phyloP scores from a whole-genome alignment of 2,797 vertebrate genomes.

The Typhlichthys subterraneus region DNA sequence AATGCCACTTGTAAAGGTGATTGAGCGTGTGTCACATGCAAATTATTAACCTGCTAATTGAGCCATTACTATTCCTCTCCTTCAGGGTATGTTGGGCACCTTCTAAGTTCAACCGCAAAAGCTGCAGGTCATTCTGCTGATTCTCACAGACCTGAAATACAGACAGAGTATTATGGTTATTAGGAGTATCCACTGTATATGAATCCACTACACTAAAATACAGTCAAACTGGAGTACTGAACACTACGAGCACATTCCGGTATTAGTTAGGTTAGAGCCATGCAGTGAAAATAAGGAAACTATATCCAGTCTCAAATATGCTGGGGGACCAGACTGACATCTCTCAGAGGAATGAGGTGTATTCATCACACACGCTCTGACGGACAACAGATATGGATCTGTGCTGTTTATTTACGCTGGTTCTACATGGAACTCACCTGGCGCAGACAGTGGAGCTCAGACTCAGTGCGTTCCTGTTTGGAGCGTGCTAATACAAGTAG shows the following conservation, averaged over 20 bases:
- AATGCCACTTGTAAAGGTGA: neutral
- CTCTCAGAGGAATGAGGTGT: constrained; percentile 25
- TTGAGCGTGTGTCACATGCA: neutral
- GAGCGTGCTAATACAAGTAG: constrained; percentile 84
- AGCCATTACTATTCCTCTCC: constrained; percentile 50
- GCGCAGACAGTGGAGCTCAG: constrained; percentile 78
- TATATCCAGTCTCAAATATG: constrained; percentile 37
- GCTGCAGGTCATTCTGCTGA: constrained; percentile 84
- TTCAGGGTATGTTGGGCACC: constrained; percentile 71
- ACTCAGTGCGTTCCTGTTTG: constrained; percentile 80
- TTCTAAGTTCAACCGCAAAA: constrained; percentile 83
- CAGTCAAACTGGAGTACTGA: no score
- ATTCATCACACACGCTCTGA: neutral
- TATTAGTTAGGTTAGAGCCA: neutral
- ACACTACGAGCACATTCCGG: no score
- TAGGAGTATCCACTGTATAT: no score
- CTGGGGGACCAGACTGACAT: constrained; percentile 47
- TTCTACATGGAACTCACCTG: constrained; percentile 71
- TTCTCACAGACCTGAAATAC: constrained; percentile 83
- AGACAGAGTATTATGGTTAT: constrained; percentile 11
- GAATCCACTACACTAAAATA: neutral
- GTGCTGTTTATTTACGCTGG: neutral
- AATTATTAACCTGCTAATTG: constrained; percentile 71
- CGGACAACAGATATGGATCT: neutral
- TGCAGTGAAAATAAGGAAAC: neutral